phyloP scores from a whole-genome alignment of 1,140 invertebrate species.

The Ostrea edulis region DNA sequence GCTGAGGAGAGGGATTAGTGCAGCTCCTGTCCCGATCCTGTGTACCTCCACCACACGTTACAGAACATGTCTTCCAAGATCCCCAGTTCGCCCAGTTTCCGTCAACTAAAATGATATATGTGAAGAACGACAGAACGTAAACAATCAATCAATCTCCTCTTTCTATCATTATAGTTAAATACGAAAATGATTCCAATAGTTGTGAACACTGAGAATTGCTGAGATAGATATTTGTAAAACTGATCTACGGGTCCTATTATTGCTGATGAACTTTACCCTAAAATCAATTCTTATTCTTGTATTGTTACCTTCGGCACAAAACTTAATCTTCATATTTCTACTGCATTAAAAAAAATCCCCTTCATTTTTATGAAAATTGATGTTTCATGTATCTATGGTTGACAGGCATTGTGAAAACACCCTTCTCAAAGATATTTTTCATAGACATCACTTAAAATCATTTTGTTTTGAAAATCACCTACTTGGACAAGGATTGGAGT shows the following conservation, averaged over 20 bases:
- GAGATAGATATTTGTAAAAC: too few relatives aligned
- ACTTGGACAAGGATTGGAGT: neutral
- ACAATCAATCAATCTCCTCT: too few relatives aligned
- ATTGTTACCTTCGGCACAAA: neutral
- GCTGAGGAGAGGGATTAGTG: conserved; percentile 1
- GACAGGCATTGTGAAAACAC: too few relatives aligned
- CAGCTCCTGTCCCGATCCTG: conserved; percentile 21
- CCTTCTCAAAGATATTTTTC: too few relatives aligned
- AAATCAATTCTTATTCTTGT: neutral
- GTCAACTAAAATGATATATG: conserved; percentile 15
- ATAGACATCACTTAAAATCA: too few relatives aligned
- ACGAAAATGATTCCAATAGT: neutral
- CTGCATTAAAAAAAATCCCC: too few relatives aligned
- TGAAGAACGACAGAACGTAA: too few relatives aligned
- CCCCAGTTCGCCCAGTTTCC: conserved; percentile 41
- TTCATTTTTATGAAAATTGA: too few relatives aligned
- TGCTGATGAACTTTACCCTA: too few relatives aligned
- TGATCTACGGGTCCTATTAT: too few relatives aligned
- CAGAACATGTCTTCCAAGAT: conserved; percentile 37
- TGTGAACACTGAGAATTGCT: neutral
- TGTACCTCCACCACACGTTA: conserved; percentile 41
- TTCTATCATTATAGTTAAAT: neutral
- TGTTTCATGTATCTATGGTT: too few relatives aligned
- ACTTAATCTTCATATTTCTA: too few relatives aligned
- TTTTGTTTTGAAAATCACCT: neutral